Percentiles rank a stretch among this genome's conserved stretches.
These are phyloP conservation scores for Leptopilina clavipes DNA, from an alignment of 1,140 invertebrate genomes.

Conservation along the genomic window DNA sequence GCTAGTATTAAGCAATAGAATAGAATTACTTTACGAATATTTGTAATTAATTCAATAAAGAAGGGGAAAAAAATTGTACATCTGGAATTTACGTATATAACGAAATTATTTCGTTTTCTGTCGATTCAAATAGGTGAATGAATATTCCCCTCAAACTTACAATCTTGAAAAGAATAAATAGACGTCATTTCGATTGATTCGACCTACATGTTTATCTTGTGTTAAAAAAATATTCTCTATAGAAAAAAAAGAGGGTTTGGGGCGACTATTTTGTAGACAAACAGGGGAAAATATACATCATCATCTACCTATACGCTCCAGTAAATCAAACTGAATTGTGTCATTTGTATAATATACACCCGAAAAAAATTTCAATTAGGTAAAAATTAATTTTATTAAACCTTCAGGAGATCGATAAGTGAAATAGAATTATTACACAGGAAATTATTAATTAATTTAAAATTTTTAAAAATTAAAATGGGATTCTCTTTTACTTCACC, in stretches of 20 bases:
- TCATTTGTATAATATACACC: too few species aligned
- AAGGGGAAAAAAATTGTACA: too few species aligned
- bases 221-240: neutral
- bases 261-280: neutral
- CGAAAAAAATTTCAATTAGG: too few species aligned
- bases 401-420: too few species aligned
- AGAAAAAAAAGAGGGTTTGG: neutral
- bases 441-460: too few species aligned
- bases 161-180: neutral
- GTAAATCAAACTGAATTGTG: neutral
- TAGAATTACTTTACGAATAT: too few species aligned
- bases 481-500: too few species aligned
- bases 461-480: too few species aligned
- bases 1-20: too few species aligned
- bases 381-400: too few species aligned
- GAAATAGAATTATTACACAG: too few species aligned
- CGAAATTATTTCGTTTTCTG: neutral
- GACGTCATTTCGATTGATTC: neutral
- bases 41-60: too few species aligned
- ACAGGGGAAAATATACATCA: neutral
- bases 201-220: neutral
- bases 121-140: neutral
- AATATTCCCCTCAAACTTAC: neutral
- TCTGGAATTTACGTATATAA: neutral
- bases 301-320: neutral